Evolutionary conservation across 2,797 vertebrate genomes (phyloP).

Genomic region (Heliangelus exortis): DNA sequence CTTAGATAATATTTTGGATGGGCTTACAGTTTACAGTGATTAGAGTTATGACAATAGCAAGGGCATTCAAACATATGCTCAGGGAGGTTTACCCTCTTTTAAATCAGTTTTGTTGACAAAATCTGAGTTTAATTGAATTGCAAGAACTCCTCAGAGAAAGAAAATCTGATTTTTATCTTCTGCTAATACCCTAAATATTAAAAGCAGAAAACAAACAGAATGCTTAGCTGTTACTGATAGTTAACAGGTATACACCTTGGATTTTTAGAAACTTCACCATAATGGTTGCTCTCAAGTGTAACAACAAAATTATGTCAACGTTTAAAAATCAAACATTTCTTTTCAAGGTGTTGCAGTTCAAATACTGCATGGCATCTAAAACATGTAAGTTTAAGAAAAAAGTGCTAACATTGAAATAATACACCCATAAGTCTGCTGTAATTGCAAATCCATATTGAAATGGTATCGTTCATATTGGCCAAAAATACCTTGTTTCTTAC

Average conservation of each 20-base stretch:
- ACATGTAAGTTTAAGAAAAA: background rate
- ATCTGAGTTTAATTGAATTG: constrained; percentile 40
- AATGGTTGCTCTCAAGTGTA: background rate
- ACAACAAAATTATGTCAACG: background rate
- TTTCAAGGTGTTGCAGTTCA: background rate
- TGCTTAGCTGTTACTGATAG: background rate
- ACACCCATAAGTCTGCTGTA: background rate
- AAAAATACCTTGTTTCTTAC: background rate
- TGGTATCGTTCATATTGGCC: background rate
- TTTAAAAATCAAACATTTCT: background rate
- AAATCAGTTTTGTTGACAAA: constrained; percentile 40
- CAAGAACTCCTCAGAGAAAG: constrained; percentile 6
- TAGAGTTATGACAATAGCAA: constrained; percentile 19
- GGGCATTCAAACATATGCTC: constrained; percentile 52
- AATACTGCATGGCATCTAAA: background rate
- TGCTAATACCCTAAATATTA: background rate
- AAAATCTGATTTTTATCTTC: background rate
- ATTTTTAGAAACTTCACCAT: background rate
- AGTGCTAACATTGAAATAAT: background rate
- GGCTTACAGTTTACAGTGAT: background rate
- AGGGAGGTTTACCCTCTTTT: constrained; percentile 39
- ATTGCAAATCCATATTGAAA: background rate
- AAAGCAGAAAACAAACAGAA: background rate
- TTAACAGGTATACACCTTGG: background rate
- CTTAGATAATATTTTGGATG: constrained; percentile 5